Conservation (phyloP, 2,888 invertebrate species). For the Euspilapteryx auroguttella region DNA sequence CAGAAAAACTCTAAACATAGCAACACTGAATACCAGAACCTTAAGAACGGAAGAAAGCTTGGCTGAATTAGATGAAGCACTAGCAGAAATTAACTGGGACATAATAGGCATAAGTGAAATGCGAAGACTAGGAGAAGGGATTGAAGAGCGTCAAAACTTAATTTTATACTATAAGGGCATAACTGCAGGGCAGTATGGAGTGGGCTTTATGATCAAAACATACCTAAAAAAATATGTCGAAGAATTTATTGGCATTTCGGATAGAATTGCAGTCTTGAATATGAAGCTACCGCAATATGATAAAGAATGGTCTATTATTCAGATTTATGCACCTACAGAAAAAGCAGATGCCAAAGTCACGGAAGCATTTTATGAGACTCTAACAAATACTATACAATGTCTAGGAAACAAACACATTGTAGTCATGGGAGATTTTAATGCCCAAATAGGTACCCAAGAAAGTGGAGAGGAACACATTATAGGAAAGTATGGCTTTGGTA, state of each 20-base stretch:
- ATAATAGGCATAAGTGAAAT: too few relatives aligned
- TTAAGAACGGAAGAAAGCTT: too few relatives aligned
- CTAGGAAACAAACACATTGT: neutral
- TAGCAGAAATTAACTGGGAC: too few relatives aligned
- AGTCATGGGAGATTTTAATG: conserved; percentile 6
- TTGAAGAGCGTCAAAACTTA: conserved; percentile 1
- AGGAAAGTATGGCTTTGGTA: conserved; percentile 2
- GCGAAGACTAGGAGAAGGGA: neutral
- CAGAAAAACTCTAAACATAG: neutral
- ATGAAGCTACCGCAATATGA: neutral
- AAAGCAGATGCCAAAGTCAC: neutral
- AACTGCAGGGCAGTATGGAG: conserved; percentile 1
- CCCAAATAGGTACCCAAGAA: conserved; percentile 3
- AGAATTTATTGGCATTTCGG: conserved; percentile 2
- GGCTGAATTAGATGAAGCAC: too few relatives aligned
- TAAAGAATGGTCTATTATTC: conserved; percentile 2
- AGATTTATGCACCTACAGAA: conserved; percentile 4
- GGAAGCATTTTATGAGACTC: neutral
- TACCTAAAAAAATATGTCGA: neutral
- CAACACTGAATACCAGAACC: neutral
- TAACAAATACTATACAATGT: neutral
- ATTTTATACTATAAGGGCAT: conserved; percentile 4
- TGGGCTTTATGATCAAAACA: conserved; percentile 4
- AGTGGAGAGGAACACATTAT: neutral
- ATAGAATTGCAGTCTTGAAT: conserved; percentile 2